Conservation (phyloP, 30 jellyfish, hydroid and myxozoan genomes). For the Sanderia malayensis region DNA sequence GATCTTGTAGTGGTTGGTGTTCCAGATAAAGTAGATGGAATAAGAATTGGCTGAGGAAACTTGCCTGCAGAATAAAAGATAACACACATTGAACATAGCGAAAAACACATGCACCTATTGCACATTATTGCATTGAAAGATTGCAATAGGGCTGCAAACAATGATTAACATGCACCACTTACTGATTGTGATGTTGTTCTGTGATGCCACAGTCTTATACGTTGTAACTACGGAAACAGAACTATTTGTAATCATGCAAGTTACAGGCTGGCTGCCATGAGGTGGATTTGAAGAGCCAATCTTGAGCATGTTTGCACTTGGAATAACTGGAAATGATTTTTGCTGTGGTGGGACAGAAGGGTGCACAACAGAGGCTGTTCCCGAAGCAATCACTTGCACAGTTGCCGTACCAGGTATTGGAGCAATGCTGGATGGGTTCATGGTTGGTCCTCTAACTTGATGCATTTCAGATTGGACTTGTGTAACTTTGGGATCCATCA, state of each 20-base stretch:
- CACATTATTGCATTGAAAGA: too few species aligned
- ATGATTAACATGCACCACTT: too few species aligned
- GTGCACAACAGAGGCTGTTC: slow-evolving; percentile 75
- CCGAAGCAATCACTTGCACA: slow-evolving; percentile 91
- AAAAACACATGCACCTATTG: too few species aligned
- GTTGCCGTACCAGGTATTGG: slow-evolving; percentile 76
- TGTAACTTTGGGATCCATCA: slow-evolving; percentile 37
- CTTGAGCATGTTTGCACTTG: slow-evolving; percentile 72
- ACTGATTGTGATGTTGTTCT: slow-evolving; percentile 56
- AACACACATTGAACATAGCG: too few species aligned
- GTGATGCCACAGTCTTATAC: slow-evolving; percentile 43
- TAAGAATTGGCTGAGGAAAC: slow-evolving; percentile 67
- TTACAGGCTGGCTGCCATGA: slow-evolving; percentile 47
- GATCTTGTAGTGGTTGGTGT: slow-evolving; percentile 56
- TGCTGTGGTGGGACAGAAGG: slow-evolving; percentile 43
- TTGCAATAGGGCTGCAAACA: too few species aligned
- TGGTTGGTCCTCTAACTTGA: slow-evolving; percentile 32
- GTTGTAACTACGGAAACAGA: slow-evolving; percentile 23
- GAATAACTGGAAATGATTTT: slow-evolving; percentile 47
- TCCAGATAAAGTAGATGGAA: slow-evolving; percentile 73
- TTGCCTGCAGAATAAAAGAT: too few species aligned
- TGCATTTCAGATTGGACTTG: slow-evolving; percentile 60
- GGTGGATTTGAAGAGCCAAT: slow-evolving; percentile 59
- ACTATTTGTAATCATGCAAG: slow-evolving; percentile 17
- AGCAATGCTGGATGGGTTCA: slow-evolving; percentile 33